Evolutionary conservation across 2,113 vertebrate species (phyloP).

Genomic region (Zosterops borbonicus): DNA sequence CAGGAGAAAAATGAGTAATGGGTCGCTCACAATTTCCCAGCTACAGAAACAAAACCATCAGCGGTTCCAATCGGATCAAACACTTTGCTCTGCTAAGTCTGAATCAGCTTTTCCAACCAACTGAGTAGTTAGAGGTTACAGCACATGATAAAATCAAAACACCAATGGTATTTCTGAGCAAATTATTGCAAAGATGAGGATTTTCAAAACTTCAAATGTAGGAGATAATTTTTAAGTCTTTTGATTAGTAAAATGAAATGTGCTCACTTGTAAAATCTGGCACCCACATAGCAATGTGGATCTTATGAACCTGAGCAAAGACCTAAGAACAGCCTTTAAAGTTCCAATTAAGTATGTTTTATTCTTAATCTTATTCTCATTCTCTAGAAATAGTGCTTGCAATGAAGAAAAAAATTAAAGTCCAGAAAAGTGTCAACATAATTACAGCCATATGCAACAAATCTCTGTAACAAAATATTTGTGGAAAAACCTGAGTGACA

Average conservation of each 20-base stretch:
- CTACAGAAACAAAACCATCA: background rate
- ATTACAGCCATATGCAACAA: background rate
- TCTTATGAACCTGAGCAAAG: background rate
- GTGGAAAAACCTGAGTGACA: background rate
- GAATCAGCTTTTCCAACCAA: conserved; percentile 5
- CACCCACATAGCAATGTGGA: background rate
- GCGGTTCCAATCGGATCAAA: background rate
- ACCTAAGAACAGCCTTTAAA: background rate
- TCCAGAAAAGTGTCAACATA: background rate
- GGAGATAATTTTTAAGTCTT: background rate
- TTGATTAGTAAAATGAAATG: background rate
- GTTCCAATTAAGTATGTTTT: background rate
- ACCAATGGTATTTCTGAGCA: background rate
- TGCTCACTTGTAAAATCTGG: background rate
- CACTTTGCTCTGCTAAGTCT: background rate
- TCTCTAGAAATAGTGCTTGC: background rate
- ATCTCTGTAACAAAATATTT: background rate
- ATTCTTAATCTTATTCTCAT: background rate
- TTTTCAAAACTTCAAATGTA: background rate
- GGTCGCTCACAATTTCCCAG: background rate
- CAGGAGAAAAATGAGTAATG: background rate
- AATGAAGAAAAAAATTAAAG: background rate
- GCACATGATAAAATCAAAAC: background rate
- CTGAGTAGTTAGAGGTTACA: background rate
- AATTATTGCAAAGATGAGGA: background rate